Conservation (phyloP, 2,888 invertebrate genomes). For the Nomada hirtipes region DNA sequence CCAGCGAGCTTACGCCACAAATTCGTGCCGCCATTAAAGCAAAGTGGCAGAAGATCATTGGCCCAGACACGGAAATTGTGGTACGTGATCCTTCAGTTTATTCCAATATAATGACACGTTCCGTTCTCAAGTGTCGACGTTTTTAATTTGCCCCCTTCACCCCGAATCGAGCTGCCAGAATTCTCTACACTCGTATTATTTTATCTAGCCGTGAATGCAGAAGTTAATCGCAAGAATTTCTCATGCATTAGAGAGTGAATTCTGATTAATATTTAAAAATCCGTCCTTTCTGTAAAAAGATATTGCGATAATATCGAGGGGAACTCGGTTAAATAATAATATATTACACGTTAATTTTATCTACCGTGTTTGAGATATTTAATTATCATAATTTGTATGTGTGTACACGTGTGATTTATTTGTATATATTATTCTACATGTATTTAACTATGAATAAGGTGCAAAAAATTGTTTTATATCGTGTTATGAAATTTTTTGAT, state of each 20-base stretch:
- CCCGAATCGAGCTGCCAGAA: too few relatives aligned
- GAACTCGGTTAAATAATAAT: too few relatives aligned
- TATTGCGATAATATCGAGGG: too few relatives aligned
- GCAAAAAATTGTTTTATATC: not conserved
- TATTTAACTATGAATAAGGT: not conserved
- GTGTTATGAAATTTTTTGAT: not conserved
- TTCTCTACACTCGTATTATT: too few relatives aligned
- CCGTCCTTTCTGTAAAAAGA: too few relatives aligned
- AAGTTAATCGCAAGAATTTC: too few relatives aligned
- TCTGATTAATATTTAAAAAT: too few relatives aligned
- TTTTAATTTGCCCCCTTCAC: too few relatives aligned
- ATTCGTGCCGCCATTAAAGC: conserved; percentile 92
- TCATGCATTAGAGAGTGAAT: too few relatives aligned
- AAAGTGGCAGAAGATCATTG: conserved; percentile 93
- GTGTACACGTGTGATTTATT: not conserved
- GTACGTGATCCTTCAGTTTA: conserved; percentile 84
- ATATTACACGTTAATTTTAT: too few relatives aligned
- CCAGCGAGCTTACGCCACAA: conserved; percentile 85
- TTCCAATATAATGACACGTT: not conserved
- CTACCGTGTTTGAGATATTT: not conserved
- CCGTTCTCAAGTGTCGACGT: too few relatives aligned
- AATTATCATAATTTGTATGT: not conserved
- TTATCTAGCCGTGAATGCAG: too few relatives aligned
- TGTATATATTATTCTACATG: not conserved
- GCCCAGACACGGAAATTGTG: conserved; percentile 92